Conservation (phyloP, 2,113 vertebrate genomes). For the Mugil cephalus region DNA sequence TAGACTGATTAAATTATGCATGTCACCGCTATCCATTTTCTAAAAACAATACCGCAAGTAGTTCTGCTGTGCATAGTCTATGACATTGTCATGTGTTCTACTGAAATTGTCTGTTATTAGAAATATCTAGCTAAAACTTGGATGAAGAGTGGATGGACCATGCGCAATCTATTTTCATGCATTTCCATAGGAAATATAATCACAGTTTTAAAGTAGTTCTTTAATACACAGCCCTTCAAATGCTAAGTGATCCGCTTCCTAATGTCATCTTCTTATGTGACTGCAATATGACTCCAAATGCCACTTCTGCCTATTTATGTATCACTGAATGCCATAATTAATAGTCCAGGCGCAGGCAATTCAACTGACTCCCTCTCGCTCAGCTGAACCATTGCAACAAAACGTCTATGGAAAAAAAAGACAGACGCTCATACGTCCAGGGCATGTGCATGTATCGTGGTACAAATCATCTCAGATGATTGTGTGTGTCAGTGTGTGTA, state of each 20-base stretch:
- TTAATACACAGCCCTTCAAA: not conserved
- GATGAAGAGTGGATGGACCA: too few relatives aligned
- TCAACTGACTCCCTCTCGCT: slow-evolving; percentile 4
- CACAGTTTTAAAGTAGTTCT: not conserved
- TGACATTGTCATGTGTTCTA: too few relatives aligned
- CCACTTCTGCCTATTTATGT: slow-evolving; percentile 13
- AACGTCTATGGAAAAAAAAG: slow-evolving; percentile 6
- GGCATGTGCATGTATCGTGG: slow-evolving; percentile 8
- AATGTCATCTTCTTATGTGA: not conserved
- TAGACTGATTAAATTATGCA: not conserved
- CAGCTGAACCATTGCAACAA: not conserved
- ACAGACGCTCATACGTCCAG: not conserved
- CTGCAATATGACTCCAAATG: slow-evolving; percentile 12
- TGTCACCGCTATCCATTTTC: not conserved
- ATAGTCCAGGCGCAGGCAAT: slow-evolving; percentile 11
- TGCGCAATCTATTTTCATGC: not conserved
- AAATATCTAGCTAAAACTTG: not conserved
- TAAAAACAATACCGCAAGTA: not conserved
- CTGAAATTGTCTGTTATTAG: not conserved
- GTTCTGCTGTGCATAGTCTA: not conserved
- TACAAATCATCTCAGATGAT: slow-evolving; percentile 19
- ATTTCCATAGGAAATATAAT: not conserved
- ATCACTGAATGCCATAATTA: slow-evolving; percentile 31
- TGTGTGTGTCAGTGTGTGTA: slow-evolving; percentile 40
- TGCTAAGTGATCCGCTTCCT: not conserved